These are phyloP conservation scores for Trachythela sp. DNA, from an alignment of 64 coral and sea anemone genomes.

Conservation along the genomic window DNA sequence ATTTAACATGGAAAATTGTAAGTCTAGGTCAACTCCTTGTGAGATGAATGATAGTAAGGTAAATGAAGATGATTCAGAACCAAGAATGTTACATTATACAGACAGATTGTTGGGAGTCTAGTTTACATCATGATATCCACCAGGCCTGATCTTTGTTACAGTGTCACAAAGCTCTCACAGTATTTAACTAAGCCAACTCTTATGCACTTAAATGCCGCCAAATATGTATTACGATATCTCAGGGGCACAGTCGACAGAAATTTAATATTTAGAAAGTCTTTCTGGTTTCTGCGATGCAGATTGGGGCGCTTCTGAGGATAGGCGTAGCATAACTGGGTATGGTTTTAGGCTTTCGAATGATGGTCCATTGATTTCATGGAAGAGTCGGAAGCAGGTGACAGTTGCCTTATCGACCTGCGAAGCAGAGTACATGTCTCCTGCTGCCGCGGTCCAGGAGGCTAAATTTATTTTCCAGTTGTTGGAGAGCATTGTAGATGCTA, in stretches of 20 bases:
- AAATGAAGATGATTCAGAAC: neutral
- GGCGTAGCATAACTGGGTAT: no score
- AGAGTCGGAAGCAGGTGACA: neutral
- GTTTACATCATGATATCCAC: conserved; percentile 29
- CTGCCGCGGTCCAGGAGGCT: conserved; percentile 10
- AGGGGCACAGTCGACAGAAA: neutral
- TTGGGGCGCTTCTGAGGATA: neutral
- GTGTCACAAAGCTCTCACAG: conserved; percentile 40
- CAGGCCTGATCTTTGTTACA: conserved; percentile 46
- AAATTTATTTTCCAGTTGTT: no score
- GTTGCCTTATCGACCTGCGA: conserved; percentile 9
- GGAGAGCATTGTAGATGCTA: no score
- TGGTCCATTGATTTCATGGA: neutral
- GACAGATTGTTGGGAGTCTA: conserved; percentile 34
- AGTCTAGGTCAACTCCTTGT: neutral
- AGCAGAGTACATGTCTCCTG: neutral
- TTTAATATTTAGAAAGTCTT: neutral
- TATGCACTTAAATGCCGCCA: neutral
- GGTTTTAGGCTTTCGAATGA: neutral
- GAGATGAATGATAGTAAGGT: neutral
- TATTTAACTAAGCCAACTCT: neutral
- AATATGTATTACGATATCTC: neutral
- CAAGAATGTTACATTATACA: neutral
- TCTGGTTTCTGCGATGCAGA: neutral
- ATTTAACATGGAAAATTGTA: neutral